phyloP scores from a whole-genome alignment of 2,113 vertebrate species.

The Agelaius phoeniceus region DNA sequence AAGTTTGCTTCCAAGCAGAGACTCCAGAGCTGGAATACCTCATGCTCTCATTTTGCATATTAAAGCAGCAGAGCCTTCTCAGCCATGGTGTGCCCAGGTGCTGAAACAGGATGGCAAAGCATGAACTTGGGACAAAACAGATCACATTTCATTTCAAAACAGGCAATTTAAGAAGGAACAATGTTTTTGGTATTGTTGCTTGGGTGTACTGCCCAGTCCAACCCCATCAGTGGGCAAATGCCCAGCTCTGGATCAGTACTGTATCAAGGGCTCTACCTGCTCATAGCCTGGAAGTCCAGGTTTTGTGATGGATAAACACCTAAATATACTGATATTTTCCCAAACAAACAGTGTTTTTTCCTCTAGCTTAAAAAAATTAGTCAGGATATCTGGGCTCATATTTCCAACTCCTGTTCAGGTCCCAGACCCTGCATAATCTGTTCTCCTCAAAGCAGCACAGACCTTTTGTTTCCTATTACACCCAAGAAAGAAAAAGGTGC shows the following conservation, averaged over 20 bases:
- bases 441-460: not conserved
- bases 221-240: not conserved
- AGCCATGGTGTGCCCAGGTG: not conserved
- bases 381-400: not conserved
- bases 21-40: not conserved
- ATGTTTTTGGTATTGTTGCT: not conserved
- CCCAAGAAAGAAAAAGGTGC: not conserved
- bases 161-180: accelerated
- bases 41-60: accelerated
- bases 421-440: not conserved
- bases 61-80: not conserved
- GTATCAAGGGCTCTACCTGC: not conserved
- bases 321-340: not conserved
- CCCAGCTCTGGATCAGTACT: not conserved
- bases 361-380: not conserved
- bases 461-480: not conserved
- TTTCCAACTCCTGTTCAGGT: not conserved
- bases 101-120: not conserved
- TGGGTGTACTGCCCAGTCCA: not conserved
- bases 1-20: not conserved
- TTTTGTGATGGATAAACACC: not conserved
- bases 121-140: not conserved
- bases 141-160: not conserved
- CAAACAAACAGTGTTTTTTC: accelerated
- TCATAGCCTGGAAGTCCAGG: not conserved